Percentiles rank a stretch among this genome's conserved stretches.
Evolutionary conservation across 2,113 vertebrate species (phyloP).

Genomic region (Grammomys surdaster): DNA sequence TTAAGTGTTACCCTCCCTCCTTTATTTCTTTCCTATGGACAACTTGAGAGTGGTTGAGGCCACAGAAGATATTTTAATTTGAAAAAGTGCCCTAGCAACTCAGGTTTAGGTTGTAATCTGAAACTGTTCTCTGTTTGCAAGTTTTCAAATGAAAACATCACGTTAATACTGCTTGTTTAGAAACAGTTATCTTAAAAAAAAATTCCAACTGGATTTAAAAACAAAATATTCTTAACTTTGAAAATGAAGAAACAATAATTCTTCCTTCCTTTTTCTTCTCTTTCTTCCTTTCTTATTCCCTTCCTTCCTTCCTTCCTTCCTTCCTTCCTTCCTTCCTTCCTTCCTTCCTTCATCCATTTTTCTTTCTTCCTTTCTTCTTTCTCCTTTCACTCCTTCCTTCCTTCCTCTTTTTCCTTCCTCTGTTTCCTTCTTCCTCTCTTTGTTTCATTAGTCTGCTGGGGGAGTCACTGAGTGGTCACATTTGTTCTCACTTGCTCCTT

Average conservation of each 20-base stretch:
- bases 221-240: constrained; percentile 34
- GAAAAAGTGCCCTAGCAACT: constrained; percentile 87
- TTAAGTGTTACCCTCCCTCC: constrained; percentile 89
- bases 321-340: constrained; percentile 67
- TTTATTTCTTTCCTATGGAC: constrained; percentile 90
- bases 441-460: constrained; percentile 82
- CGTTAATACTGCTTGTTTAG: constrained; percentile 79
- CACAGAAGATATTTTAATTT: constrained; percentile 91
- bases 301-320: neutral
- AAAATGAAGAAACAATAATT: constrained; percentile 7
- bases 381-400: neutral
- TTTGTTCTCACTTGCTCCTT: constrained; percentile 69
- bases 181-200: neutral
- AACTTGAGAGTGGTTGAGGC: constrained; percentile 86
- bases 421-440: constrained; percentile 41
- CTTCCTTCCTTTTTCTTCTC: neutral
- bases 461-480: constrained; percentile 69
- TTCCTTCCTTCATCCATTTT: constrained; percentile 59
- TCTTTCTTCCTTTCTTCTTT: constrained; percentile 72
- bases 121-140: constrained; percentile 86
- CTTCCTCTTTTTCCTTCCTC: neutral
- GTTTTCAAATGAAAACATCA: constrained; percentile 79
- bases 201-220: neutral
- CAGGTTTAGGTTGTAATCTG: constrained; percentile 87
- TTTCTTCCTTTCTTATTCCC: rapidly evolving